These are phyloP conservation scores for Spisula subtruncata DNA, from an alignment of 2,888 invertebrate genomes.

Conservation along the genomic window DNA sequence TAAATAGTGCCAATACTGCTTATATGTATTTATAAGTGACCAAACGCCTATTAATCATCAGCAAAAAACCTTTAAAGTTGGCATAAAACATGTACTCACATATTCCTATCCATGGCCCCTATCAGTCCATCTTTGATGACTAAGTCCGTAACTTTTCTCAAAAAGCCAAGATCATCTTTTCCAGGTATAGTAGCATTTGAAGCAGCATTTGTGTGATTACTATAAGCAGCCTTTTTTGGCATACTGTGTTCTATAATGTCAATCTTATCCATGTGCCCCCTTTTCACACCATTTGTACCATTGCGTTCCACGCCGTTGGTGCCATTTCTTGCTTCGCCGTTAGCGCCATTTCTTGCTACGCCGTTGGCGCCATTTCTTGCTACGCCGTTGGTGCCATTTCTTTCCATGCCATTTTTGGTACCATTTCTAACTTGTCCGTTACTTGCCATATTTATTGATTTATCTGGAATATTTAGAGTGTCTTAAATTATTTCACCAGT, in stretches of 20 bases:
- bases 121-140: constrained; percentile 73
- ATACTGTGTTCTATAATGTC: background rate
- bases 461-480: too few species aligned
- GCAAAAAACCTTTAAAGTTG: background rate
- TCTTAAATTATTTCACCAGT: too few species aligned
- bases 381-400: background rate
- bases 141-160: constrained; percentile 69
- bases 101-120: constrained; percentile 69
- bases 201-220: background rate
- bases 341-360: background rate
- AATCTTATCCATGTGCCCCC: background rate
- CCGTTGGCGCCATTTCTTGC: background rate
- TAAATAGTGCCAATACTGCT: too few species aligned
- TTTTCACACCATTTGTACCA: background rate
- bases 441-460: constrained; percentile 19
- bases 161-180: constrained; percentile 61
- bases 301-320: background rate
- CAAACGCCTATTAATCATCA: background rate
- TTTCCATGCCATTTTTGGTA: constrained; percentile 32
- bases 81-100: constrained; percentile 89
- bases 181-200: background rate
- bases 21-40: too few species aligned
- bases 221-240: background rate
- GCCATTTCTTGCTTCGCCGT: background rate
- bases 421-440: constrained; percentile 43